A percentile compares a stretch with the other conserved stretches of the same genome.
Evolutionary conservation across 2,797 vertebrate species (phyloP).

Genomic region (Lindbergichthys nudifrons): DNA sequence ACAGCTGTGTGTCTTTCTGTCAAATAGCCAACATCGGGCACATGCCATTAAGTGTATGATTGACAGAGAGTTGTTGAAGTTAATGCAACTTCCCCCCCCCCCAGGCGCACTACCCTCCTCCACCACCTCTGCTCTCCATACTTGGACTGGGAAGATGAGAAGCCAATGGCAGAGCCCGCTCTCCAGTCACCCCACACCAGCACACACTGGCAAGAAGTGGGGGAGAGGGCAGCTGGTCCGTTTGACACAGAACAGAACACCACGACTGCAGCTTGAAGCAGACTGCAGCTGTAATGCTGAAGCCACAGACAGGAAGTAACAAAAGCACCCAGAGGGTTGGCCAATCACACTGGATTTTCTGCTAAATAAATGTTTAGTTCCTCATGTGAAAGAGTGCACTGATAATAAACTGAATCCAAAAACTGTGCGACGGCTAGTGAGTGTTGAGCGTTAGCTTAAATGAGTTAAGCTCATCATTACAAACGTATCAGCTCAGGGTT

Average conservation of each 20-base stretch:
- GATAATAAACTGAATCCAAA: neutral
- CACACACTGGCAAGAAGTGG: constrained; percentile 25
- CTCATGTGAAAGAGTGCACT: neutral
- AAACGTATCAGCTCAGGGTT: constrained; percentile 24
- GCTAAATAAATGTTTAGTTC: constrained; percentile 17
- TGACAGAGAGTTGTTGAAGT: constrained; percentile 49
- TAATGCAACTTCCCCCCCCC: constrained; percentile 31
- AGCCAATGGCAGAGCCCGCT: constrained; percentile 80
- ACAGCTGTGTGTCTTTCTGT: constrained; percentile 15
- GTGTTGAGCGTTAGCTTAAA: constrained; percentile 16
- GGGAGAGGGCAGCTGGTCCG: constrained; percentile 58
- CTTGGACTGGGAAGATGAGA: constrained; percentile 75
- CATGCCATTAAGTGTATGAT: constrained; percentile 59
- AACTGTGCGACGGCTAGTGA: constrained; percentile 1
- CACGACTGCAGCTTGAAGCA: constrained; percentile 28
- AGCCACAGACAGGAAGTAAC: constrained; percentile 40
- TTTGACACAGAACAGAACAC: constrained; percentile 67
- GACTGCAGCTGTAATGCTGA: constrained; percentile 11
- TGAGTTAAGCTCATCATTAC: constrained; percentile 47
- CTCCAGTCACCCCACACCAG: constrained; percentile 75
- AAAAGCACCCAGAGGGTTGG: constrained; percentile 6
- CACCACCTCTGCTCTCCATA: constrained; percentile 72
- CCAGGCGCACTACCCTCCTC: neutral
- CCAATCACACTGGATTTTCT: constrained; percentile 11
- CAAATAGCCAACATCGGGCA: constrained; percentile 37